Conservation (phyloP, 2,888 invertebrate genomes). For the Sthenelais limicola region DNA sequence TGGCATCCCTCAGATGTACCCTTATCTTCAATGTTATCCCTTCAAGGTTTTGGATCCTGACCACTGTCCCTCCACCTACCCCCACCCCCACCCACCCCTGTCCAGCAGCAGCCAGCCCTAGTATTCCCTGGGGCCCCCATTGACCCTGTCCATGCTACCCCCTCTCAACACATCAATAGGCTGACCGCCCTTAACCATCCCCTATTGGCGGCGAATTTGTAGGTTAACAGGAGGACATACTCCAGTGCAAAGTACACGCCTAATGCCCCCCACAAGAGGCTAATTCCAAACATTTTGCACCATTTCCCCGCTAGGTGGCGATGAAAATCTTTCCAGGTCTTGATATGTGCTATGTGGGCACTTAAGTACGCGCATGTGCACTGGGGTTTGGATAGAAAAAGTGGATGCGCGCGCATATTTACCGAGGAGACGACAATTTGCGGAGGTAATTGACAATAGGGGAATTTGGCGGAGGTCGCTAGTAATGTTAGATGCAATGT, state of each 20-base stretch:
- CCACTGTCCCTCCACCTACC: not conserved
- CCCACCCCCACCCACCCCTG: not conserved
- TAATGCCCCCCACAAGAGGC: constrained; percentile 31
- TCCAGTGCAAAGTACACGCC: constrained; percentile 25
- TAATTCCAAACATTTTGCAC: constrained; percentile 1
- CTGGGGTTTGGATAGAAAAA: no score
- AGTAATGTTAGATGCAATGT: no score
- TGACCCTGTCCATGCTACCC: not conserved
- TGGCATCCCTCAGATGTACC: no score
- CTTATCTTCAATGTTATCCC: no score
- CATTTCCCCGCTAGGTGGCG: not conserved
- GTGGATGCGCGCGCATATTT: no score
- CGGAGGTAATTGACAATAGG: no score
- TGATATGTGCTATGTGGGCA: no score
- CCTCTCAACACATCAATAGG: constrained; percentile 15
- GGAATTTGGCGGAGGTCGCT: no score
- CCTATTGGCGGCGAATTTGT: constrained; percentile 31
- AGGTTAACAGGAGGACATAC: constrained; percentile 29
- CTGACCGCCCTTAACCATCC: constrained; percentile 6
- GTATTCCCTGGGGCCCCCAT: not conserved
- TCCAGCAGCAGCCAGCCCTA: not conserved
- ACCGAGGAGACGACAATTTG: no score
- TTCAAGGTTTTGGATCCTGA: no score
- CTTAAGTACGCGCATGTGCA: no score
- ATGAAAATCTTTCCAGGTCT: not conserved